Evolutionary conservation across 2,888 invertebrate species (phyloP).

Genomic region (Drosophila ezoana): DNA sequence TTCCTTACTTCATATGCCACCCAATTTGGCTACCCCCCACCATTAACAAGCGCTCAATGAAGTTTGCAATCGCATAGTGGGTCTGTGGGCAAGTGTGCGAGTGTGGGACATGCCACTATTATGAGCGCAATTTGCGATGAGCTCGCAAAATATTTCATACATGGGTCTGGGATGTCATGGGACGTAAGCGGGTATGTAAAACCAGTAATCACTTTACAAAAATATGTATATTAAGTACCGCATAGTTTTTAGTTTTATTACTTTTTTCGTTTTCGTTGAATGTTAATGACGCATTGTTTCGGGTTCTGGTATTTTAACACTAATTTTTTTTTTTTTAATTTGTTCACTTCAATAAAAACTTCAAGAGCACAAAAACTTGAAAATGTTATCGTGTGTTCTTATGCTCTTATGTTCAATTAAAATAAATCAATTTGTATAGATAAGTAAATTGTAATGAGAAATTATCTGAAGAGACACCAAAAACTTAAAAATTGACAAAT

Average conservation of each 20-base stretch:
- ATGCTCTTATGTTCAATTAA: not conserved
- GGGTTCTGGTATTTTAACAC: not conserved
- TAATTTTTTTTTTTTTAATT: not conserved
- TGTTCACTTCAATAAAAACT: not conserved
- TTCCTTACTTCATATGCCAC: constrained; percentile 2
- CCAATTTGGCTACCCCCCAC: constrained; percentile 20
- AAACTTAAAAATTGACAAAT: not conserved
- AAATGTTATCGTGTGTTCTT: constrained; percentile 6
- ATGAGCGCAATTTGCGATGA: constrained; percentile 60
- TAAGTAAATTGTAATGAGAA: not conserved
- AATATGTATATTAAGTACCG: constrained; percentile 8
- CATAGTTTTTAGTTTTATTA: not conserved
- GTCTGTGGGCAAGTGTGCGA: not conserved
- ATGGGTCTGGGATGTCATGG: constrained; percentile 8
- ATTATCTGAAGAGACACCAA: not conserved
- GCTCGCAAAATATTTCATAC: constrained; percentile 39
- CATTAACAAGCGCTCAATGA: constrained; percentile 34
- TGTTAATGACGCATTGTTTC: constrained; percentile 1
- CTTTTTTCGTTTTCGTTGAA: too few species aligned
- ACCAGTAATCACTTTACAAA: constrained; percentile 31
- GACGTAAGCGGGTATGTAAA: constrained; percentile 31
- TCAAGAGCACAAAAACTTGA: constrained; percentile 1
- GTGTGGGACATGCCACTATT: constrained; percentile 45
- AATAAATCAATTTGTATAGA: not conserved
- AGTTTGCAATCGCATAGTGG: constrained; percentile 20